Percentiles rank a stretch among this genome's conserved stretches.
phyloP scores from a whole-genome alignment of 2,888 invertebrate species.

The Dryomyza anilis region DNA sequence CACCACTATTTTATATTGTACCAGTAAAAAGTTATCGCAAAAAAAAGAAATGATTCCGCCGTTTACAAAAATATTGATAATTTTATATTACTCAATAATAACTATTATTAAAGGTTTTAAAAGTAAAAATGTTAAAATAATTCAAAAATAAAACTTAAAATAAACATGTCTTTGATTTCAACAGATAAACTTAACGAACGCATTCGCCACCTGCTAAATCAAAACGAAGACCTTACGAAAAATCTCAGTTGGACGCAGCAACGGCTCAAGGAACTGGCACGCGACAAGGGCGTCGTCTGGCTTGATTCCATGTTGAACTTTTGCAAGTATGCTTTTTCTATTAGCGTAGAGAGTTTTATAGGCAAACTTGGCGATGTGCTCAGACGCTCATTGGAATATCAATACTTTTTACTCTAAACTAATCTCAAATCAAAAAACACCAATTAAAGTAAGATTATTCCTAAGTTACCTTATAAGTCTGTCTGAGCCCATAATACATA shows the following conservation, averaged over 20 bases:
- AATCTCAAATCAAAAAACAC: background rate
- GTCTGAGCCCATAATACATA: background rate
- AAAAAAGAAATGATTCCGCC: too few species aligned
- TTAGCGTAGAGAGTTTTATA: background rate
- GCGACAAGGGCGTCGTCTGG: slow-evolving; percentile 55
- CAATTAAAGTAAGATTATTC: background rate
- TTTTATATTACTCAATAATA: background rate
- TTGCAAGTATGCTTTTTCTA: slow-evolving; percentile 56
- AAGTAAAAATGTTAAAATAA: background rate
- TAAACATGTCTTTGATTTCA: background rate
- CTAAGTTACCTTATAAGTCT: background rate
- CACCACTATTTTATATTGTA: too few species aligned
- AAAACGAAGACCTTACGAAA: slow-evolving; percentile 52
- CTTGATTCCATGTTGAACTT: slow-evolving; percentile 58
- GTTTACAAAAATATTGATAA: too few species aligned
- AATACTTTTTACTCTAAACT: background rate
- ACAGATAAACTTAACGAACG: slow-evolving; percentile 56
- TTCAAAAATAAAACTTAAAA: background rate
- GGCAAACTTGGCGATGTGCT: background rate
- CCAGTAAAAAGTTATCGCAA: too few species aligned
- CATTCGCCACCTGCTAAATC: slow-evolving; percentile 47
- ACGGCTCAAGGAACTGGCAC: slow-evolving; percentile 50
- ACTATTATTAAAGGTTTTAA: slow-evolving; percentile 4
- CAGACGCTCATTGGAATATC: background rate
- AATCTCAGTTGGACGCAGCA: slow-evolving; percentile 51